Conservation (phyloP, 2,888 invertebrate species). For the Cyclophora punctaria region DNA sequence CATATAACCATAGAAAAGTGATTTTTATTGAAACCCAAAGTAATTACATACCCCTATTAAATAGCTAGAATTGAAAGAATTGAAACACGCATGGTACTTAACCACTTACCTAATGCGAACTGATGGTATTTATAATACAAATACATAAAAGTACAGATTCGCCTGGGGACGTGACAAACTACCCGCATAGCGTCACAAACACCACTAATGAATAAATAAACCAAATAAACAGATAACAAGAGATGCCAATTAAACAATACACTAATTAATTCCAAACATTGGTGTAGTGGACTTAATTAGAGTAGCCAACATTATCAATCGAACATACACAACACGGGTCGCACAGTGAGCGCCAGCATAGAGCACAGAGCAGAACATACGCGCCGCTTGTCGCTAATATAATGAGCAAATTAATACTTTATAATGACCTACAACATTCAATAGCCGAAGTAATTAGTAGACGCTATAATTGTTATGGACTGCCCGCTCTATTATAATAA, state of each 20-base stretch:
- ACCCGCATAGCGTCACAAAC: slow-evolving; percentile 58
- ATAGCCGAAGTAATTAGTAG: neutral
- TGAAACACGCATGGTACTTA: too few species aligned
- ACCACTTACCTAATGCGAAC: too few species aligned
- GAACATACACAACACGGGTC: slow-evolving; percentile 19
- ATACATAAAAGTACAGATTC: neutral
- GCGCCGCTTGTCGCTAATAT: slow-evolving; percentile 31
- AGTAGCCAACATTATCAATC: slow-evolving; percentile 55
- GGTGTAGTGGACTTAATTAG: slow-evolving; percentile 75
- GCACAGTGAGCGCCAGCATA: too few species aligned
- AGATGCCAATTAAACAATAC: slow-evolving; percentile 76
- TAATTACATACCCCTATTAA: too few species aligned
- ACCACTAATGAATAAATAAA: slow-evolving; percentile 73
- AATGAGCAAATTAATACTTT: slow-evolving; percentile 41
- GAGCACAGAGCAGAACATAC: slow-evolving; percentile 26
- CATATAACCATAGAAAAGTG: too few species aligned
- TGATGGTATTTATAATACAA: too few species aligned
- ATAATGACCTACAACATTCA: slow-evolving; percentile 18
- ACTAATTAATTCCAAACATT: slow-evolving; percentile 76
- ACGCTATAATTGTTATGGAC: neutral
- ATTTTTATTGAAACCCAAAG: too few species aligned
- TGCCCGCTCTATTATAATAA: slow-evolving; percentile 21
- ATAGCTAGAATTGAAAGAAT: too few species aligned
- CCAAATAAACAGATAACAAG: slow-evolving; percentile 74
- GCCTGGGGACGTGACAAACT: slow-evolving; percentile 21